Evolutionary conservation across 2,888 invertebrate species (phyloP).

Genomic region (Pilophorus perplexus): DNA sequence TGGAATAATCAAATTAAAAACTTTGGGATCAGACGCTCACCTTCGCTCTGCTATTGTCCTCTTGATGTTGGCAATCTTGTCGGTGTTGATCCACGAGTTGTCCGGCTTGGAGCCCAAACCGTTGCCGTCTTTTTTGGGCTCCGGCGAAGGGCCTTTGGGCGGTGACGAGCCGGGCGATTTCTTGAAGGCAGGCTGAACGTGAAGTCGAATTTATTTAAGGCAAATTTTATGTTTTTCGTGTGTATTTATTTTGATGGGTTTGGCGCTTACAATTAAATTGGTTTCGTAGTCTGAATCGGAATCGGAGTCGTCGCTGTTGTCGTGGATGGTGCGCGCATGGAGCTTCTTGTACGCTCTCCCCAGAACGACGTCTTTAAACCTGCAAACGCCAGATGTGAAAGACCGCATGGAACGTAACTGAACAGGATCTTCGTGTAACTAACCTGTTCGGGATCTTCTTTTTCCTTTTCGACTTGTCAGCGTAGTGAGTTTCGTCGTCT

Average conservation of each 20-base stretch:
- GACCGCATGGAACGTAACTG: too few species aligned
- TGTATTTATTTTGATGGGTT: too few species aligned
- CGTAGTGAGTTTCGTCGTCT: slow-evolving; percentile 17
- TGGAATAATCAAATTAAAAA: neutral
- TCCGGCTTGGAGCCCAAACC: too few species aligned
- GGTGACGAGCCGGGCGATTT: too few species aligned
- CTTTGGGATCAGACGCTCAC: too few species aligned
- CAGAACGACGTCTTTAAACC: slow-evolving; percentile 24
- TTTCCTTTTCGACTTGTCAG: slow-evolving; percentile 23
- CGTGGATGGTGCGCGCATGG: slow-evolving; percentile 7
- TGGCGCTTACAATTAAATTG: slow-evolving; percentile 12
- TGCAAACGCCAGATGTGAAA: slow-evolving; percentile 4
- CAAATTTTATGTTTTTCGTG: too few species aligned
- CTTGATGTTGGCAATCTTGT: neutral
- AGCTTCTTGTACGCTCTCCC: slow-evolving; percentile 19
- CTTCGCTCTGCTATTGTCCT: slow-evolving; percentile 22
- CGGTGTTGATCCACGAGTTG: neutral
- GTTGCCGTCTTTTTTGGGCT: neutral
- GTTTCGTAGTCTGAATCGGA: slow-evolving; percentile 21
- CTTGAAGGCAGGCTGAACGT: too few species aligned
- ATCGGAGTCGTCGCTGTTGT: neutral
- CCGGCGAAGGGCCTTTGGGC: slow-evolving; percentile 9
- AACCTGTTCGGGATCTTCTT: slow-evolving; percentile 21
- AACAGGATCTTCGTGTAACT: neutral
- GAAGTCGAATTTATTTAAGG: too few species aligned